Percentiles rank a stretch among this genome's conserved stretches.
phyloP scores from a whole-genome alignment of 2,113 vertebrate genomes.

The Ctenomys sociabilis region DNA sequence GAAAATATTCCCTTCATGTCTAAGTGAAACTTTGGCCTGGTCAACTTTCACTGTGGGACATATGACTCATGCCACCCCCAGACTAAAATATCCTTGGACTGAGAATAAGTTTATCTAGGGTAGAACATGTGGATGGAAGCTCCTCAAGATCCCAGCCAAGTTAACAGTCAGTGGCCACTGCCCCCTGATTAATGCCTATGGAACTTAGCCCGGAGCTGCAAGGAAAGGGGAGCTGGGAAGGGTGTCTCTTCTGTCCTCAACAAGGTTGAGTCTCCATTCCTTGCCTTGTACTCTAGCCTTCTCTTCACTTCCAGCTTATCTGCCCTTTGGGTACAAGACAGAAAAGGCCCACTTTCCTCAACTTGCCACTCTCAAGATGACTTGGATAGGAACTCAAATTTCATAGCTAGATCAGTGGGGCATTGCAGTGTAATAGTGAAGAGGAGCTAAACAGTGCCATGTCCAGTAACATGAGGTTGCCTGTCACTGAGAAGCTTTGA shows the following conservation, averaged over 20 bases:
- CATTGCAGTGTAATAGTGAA: not conserved
- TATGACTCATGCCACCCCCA: not conserved
- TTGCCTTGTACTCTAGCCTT: not conserved
- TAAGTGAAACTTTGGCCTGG: not conserved
- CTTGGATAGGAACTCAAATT: constrained; percentile 45
- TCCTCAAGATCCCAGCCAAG: not conserved
- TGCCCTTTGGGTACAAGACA: not conserved
- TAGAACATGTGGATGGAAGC: not conserved
- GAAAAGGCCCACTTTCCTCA: not conserved
- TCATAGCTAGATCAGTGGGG: not conserved
- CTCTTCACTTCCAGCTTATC: not conserved
- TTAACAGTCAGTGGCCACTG: not conserved
- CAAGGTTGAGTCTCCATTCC: not conserved
- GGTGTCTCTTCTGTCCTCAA: not conserved
- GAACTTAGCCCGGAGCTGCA: not conserved
- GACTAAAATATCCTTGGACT: not conserved
- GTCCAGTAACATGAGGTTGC: not conserved
- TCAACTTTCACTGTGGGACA: not conserved
- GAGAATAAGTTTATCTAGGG: not conserved
- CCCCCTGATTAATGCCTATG: not conserved
- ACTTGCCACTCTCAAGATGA: not conserved
- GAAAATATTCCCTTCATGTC: not conserved
- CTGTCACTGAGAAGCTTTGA: constrained; percentile 4
- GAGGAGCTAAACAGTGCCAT: not conserved
- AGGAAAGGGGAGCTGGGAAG: not conserved